Base-by-base conservation (phyloP, 2,113 vertebrate species). In the Phainopepla nitens region DNA sequence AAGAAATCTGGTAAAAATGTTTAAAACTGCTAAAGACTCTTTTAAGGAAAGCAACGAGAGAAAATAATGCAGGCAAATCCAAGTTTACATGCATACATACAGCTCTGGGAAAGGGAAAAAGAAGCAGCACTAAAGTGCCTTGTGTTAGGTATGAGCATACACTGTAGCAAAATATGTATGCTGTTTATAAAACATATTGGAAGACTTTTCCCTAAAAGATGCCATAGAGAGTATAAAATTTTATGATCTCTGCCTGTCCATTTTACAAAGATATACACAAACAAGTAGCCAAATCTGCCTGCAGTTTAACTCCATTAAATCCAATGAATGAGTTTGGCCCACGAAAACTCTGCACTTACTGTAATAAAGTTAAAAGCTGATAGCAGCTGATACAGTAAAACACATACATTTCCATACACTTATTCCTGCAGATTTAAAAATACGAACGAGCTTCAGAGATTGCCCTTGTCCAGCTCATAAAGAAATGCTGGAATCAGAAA, bases 271-370 rank as follows among this genome's bases (percentile, higher is more conserved):
- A 97, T 72, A 72, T 53, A 94, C 28, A 83, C 69, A 82, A 83
- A 78, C 82, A 64, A 81, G 90, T 71, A 92, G 92, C 95, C 96
- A 96, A 93, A 90, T 68, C 64, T 89, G 95, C 95, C 77, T 71
- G 90, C 88, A 91, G 94, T 96, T 95, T 89, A 78, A 94, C 90
- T 94, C 88, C 94, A 93, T 96, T 95, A 95, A 94, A 96, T 92
- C 49, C 96, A 92, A 53, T 68, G 82, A 96, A 94, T 89, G 76
- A 61, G 82, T 78, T 92, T 96, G 96, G 94, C 92, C 90, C 90
- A 92, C 4, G 45, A 45, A 62, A 70, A 81, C 89, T 82, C 51
- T 6, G 82, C 94, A 87, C 83, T 93, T 93, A 93, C 57, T 93
- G 90, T 96, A 96, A 78, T 96, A 96, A 97, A 97, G 94, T 81